Evolutionary conservation across 35 echinoderm and acorn worm species (phyloP).

Genomic region (Lytechinus variegatus): DNA sequence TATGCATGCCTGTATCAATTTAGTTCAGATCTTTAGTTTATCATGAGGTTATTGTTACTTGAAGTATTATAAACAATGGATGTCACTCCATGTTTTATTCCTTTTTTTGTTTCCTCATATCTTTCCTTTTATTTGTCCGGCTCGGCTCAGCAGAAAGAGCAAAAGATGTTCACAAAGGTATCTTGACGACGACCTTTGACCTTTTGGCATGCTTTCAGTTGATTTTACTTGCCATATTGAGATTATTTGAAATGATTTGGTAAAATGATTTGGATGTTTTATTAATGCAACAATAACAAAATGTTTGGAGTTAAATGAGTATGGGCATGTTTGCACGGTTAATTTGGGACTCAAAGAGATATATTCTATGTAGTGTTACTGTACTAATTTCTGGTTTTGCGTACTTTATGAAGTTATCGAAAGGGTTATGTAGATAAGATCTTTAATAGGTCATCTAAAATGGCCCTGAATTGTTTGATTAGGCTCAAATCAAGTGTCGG

Average conservation of each 20-base stretch:
- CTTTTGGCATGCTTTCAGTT: background rate
- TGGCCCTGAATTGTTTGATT: no score
- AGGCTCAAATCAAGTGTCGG: no score
- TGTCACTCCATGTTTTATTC: conserved; percentile 24
- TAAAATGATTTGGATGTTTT: background rate
- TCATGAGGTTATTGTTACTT: background rate
- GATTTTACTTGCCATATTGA: background rate
- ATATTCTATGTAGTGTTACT: no score
- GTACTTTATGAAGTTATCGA: no score
- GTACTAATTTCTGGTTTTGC: no score
- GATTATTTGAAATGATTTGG: background rate
- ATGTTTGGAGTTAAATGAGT: background rate
- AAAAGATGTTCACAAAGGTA: conserved; percentile 55
- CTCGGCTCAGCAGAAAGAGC: conserved; percentile 28
- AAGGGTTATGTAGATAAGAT: no score
- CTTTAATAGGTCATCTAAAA: no score
- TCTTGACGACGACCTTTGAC: background rate
- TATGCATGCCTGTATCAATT: background rate
- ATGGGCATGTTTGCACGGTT: background rate
- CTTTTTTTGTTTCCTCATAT: conserved; percentile 4
- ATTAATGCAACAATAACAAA: background rate
- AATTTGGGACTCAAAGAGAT: no score
- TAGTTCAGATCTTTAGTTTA: background rate
- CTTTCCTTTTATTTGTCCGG: background rate
- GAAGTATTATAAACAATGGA: background rate